phyloP scores from a whole-genome alignment of 2,113 vertebrate genomes.

The Odontophorus gujanensis region DNA sequence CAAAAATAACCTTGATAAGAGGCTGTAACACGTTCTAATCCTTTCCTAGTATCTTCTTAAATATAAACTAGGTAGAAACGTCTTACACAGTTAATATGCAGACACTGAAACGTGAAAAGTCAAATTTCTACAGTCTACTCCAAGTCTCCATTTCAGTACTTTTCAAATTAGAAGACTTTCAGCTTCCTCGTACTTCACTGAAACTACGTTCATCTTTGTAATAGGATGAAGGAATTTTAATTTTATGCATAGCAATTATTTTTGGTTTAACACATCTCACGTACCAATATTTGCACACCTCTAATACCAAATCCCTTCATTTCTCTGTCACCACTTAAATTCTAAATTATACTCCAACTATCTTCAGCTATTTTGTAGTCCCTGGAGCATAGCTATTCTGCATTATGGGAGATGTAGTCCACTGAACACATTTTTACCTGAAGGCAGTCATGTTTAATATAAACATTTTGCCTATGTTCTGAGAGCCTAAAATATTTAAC shows the following conservation, averaged over 20 bases:
- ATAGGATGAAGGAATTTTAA: conserved; percentile 23
- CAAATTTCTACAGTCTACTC: not conserved
- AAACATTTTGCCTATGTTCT: conserved; percentile 58
- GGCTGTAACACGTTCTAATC: not conserved
- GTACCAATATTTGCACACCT: conserved; percentile 46
- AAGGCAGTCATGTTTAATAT: conserved; percentile 69
- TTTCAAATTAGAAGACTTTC: not conserved
- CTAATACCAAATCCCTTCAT: conserved; percentile 40
- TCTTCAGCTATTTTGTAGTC: conserved; percentile 44
- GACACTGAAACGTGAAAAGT: not conserved
- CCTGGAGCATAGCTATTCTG: conserved; percentile 57
- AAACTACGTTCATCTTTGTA: conserved; percentile 8
- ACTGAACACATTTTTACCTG: conserved; percentile 71
- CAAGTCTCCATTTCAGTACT: not conserved
- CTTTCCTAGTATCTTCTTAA: not conserved
- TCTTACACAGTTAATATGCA: not conserved
- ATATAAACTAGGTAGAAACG: not conserved
- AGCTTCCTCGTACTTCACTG: conserved; percentile 13
- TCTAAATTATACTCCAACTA: conserved; percentile 44
- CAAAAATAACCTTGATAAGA: not conserved
- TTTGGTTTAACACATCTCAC: not conserved
- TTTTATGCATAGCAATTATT: conserved; percentile 15
- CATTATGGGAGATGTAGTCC: conserved; percentile 70
- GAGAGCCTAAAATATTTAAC: conserved; percentile 62
- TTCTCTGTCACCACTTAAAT: conserved; percentile 60